Evolutionary conservation across 1,140 invertebrate genomes (phyloP), one percentile per base, ranked within the genome.

Genomic region (Ceratitis capitata): DNA sequence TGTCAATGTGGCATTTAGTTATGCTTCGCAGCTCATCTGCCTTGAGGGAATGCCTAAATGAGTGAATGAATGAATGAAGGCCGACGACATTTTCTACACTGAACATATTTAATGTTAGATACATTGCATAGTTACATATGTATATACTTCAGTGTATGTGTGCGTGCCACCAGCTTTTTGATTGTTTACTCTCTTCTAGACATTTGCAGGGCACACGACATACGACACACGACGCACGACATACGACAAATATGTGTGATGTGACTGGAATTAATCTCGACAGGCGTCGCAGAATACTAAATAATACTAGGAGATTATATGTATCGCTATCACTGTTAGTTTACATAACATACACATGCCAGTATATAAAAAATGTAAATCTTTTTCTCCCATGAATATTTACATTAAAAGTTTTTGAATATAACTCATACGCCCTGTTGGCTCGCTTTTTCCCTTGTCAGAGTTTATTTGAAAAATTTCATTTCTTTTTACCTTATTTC

Each of bases 1-100:
- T 45, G 39, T 78, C 69, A 78, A 45, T 78, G n/a, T 78, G 69
- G 69, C n/a, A 42, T 78, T 78, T 78, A 78, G 69, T 78, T 78
- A 45, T 47, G 69, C 69, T 78, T 78, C 69, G 42, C 69, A 78
- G 69, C 69, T 78, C 69, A 42, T 47, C 69, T 45, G 35, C 69
- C 69, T 45, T 26, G 19, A 39, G 35, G 42, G n/a, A n/a, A n/a
- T n/a, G n/a, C n/a, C n/a, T n/a, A n/a, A n/a, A n/a, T n/a, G n/a
- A n/a, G n/a, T n/a, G n/a, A n/a, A n/a, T n/a, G 12, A 78, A 78
- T 78, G 69, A 35, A 19, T 47, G 69, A 78, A 78, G 69, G 69
- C 61, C 26, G 39, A 78, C 69, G 69, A 78, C 69, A 78, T 78
- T 78, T 45, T 78, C n/a, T 26, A 39, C 69, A 78, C 32, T 42